These are phyloP conservation scores for Lasioglossum figueresi DNA, from an alignment of 2,888 invertebrate genomes.

Conservation along the genomic window DNA sequence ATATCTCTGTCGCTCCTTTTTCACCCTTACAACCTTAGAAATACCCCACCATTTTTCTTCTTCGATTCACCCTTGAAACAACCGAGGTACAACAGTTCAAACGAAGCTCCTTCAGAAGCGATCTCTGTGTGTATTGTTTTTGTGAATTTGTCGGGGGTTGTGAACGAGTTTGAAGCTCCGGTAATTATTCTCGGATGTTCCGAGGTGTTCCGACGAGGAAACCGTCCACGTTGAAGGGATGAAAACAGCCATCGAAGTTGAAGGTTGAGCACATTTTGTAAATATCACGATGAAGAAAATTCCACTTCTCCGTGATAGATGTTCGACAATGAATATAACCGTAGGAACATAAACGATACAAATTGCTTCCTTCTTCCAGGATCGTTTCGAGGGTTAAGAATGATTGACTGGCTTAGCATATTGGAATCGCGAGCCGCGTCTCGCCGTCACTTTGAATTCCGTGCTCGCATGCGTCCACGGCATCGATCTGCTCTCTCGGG, in stretches of 20 bases:
- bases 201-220: neutral
- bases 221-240: no score
- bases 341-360: neutral
- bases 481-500: neutral
- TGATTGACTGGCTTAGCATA: neutral
- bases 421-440: neutral
- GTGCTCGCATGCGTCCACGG: neutral
- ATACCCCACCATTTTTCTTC: neutral
- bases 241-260: no score
- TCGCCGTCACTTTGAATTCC: neutral
- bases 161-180: neutral
- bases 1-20: neutral
- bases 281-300: neutral
- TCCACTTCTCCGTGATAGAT: neutral
- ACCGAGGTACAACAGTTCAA: neutral
- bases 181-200: neutral
- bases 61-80: neutral
- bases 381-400: neutral
- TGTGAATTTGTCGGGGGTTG: neutral
- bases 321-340: neutral
- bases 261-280: neutral
- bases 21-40: neutral
- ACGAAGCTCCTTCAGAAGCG: no score
- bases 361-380: neutral
- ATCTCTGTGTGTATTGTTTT: neutral